These are phyloP conservation scores for Porites lobata DNA, from an alignment of 92 coral and sea anemone species.

Conservation along the genomic window DNA sequence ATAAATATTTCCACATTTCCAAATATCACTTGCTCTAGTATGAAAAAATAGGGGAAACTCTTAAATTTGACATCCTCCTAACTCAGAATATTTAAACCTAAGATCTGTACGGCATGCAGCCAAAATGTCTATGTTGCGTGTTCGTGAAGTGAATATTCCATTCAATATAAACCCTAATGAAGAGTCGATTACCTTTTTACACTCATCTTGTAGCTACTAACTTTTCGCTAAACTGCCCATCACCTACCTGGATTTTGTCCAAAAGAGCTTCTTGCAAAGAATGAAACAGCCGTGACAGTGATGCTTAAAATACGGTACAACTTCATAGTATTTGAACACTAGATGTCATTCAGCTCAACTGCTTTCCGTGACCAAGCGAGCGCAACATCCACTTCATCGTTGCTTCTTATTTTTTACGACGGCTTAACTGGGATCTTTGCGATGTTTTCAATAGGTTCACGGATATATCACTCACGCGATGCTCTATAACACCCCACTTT, in stretches of 20 bases:
- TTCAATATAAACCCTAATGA: background rate
- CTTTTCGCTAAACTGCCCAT: background rate
- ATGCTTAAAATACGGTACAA: background rate
- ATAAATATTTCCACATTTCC: too few species aligned
- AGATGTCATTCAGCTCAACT: background rate
- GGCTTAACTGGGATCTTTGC: background rate
- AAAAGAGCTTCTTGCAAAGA: background rate
- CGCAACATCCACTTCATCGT: background rate
- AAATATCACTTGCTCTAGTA: too few species aligned
- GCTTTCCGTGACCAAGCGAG: slow-evolving; percentile 5
- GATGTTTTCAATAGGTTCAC: background rate
- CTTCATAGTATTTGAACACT: background rate
- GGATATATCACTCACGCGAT: too few species aligned
- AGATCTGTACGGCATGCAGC: too few species aligned
- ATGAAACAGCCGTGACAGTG: background rate
- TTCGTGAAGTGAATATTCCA: background rate
- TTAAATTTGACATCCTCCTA: too few species aligned
- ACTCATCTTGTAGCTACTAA: background rate
- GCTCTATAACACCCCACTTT: background rate
- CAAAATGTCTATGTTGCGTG: background rate
- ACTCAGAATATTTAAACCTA: too few species aligned
- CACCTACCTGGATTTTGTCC: slow-evolving; percentile 35
- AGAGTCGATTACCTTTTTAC: background rate
- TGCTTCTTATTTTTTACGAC: background rate
- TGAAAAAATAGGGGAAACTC: too few species aligned